Base-by-base conservation (phyloP, 2,797 vertebrate genomes). In the Urophycis tenuis region DNA sequence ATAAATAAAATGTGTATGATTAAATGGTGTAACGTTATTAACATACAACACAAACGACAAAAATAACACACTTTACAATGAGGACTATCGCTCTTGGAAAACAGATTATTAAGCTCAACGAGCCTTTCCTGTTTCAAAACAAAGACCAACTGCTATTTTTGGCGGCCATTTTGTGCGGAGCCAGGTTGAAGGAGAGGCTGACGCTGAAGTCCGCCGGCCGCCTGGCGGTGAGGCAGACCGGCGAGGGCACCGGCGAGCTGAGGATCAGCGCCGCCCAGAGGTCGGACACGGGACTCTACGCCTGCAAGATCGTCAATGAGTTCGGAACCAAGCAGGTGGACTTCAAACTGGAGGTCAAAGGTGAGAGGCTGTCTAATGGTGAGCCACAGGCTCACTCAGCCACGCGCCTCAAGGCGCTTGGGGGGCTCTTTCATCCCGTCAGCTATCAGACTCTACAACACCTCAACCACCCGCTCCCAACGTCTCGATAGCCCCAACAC, bases 121-220 rank as follows among this genome's bases (percentile, higher is more conserved):
- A 64, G 53, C 53, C 53, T 25, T 64, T 25, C n/a, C 53, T 64
- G 9, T n/a, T 64, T 64, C n/a, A 25, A 64, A 64, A 64, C n/a
- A 64, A 29, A 64, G 29, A 29, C 53, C 0, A 64, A 64, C 53
- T 15, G 53, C 22, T 1, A 7, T 76, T 36, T 75, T 2, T 80
- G 81, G 85, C 79, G 73, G 64, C 78, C 25, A 14, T 79, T 85
- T 85, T 80, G 1, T 70, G 7, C 64, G 11, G 72, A 71, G 81
- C 19, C 91, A 98, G 97, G 96, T 84, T 95, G 83, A 95, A 94
- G 83, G 96, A 98, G 90, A 91, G 90, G 75, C 91, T 94, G 82
- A 85, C 92, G 0, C 87, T 98, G 82, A 95, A 94, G 85, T 92
- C 93, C 0, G 92, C 91, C 5, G 92, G 93, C n/a, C 92, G 94